Evolutionary conservation across 1,140 invertebrate genomes (phyloP), one percentile per base, ranked within the genome.

Genomic region (Muscidifurax raptorellus): DNA sequence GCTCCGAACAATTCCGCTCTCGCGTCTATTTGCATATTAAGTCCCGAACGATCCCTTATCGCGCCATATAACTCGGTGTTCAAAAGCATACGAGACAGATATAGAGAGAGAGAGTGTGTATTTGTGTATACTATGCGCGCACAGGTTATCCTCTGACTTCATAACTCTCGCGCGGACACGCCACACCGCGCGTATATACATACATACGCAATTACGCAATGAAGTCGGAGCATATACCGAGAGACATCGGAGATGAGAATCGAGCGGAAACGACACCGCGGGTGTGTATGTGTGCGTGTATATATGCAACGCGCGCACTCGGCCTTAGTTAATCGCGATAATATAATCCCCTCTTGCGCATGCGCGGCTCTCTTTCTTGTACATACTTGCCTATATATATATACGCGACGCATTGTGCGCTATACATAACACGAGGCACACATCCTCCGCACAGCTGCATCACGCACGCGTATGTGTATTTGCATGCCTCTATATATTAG

Each of bases 221-320:
- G 52, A 59, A 22, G 18, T 59, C 6, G 18, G 18, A 59, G 18
- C n/a, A n/a, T 9, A 40, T 9, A 25, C 25, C 0, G 77, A 66
- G 32, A 67, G 22, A 77, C 22, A 59, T 59, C 32, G 30, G 22
- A 72, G 15, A 59, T 74, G 80, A 59, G 69, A 82, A 82, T 74
- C 80, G 44, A 59, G 52, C 80, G 80, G 80, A 82, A 75, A 52
- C 52, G 71, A 36, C 69, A 28, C 80, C 2, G 28, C 47, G 80
- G 71, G 47, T 28, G 75, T 25, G 47, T 59, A 18, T 52, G 3
- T 22, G 18, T 25, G n/a, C 15, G 75, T 74, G 30, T 74, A n/a
- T 32, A 2, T 72, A n/a, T 71, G 30, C n/a, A n/a, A n/a, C 27
- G 25, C 30, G 25, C 30, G 13, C 32, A 25, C 80, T 59, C 67